Evolutionary conservation across 2,113 vertebrate genomes (phyloP).

Genomic region (Bagarius yarrelli): DNA sequence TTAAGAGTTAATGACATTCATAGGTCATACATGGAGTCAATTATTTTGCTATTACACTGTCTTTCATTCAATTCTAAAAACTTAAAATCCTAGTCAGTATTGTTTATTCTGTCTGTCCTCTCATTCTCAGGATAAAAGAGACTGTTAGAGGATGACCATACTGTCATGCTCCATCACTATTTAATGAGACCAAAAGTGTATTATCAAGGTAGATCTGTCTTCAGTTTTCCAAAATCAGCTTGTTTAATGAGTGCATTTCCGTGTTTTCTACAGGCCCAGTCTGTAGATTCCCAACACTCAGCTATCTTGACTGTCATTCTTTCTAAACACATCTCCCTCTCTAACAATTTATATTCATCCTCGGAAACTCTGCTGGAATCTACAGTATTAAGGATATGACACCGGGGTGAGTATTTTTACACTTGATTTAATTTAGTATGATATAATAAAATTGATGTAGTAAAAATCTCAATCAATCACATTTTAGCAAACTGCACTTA

Average conservation of each 20-base stretch:
- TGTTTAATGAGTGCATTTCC: constrained; percentile 50
- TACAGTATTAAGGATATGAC: constrained; percentile 13
- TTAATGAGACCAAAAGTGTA: constrained; percentile 36
- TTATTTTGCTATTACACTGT: neutral
- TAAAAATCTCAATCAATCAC: neutral
- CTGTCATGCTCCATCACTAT: constrained; percentile 22
- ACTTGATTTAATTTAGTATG: constrained; percentile 31
- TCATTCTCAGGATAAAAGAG: neutral
- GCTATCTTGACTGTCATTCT: neutral
- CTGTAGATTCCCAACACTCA: constrained; percentile 36
- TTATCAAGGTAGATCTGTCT: constrained; percentile 34
- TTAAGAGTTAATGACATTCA: constrained; percentile 9
- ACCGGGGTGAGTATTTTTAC: constrained; percentile 29
- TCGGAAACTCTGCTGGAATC: constrained; percentile 3
- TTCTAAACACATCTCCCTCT: neutral
- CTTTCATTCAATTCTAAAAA: neutral
- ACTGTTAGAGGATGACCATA: constrained; percentile 12
- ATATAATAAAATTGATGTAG: neutral
- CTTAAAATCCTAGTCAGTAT: neutral
- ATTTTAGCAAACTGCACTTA: neutral
- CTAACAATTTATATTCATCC: neutral
- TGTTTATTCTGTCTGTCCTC: neutral
- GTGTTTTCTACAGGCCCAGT: constrained; percentile 30
- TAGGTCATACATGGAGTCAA: constrained; percentile 1
- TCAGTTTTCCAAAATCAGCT: constrained; percentile 42